Conservation (phyloP, 2,113 vertebrate genomes). For the Oriolus oriolus region DNA sequence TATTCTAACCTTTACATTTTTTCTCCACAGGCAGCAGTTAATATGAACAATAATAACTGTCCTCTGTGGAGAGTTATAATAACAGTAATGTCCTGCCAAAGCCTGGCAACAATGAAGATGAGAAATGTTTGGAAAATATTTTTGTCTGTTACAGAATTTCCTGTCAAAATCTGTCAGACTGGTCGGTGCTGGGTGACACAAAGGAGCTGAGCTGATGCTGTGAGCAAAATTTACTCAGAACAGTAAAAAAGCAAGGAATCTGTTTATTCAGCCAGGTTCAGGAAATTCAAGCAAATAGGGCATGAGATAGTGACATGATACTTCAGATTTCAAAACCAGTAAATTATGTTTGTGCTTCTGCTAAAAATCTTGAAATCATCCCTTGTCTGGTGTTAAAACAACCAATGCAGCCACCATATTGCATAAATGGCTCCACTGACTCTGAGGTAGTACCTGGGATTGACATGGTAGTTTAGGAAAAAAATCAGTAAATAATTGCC, state of each 20-base stretch:
- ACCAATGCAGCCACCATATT: neutral
- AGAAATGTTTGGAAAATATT: neutral
- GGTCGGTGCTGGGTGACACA: accelerated
- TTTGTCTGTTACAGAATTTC: neutral
- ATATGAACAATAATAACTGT: neutral
- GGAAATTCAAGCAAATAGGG: neutral
- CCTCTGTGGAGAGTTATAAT: neutral
- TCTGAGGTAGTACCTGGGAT: neutral
- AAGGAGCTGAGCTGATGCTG: neutral
- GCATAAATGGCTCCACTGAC: neutral
- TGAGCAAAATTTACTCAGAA: neutral
- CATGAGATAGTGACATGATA: neutral
- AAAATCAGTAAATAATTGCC: neutral
- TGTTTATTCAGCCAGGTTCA: neutral
- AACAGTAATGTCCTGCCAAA: neutral
- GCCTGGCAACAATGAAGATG: neutral
- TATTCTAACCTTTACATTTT: neutral
- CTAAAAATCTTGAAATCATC: neutral
- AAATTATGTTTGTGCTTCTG: neutral
- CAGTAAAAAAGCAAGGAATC: neutral
- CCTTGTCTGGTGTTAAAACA: neutral
- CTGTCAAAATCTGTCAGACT: neutral
- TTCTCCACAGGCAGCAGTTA: neutral
- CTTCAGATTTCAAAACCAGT: neutral
- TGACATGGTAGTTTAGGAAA: neutral